Evolutionary conservation across 2,113 vertebrate species (phyloP).

Genomic region (Podarcis raffonei): DNA sequence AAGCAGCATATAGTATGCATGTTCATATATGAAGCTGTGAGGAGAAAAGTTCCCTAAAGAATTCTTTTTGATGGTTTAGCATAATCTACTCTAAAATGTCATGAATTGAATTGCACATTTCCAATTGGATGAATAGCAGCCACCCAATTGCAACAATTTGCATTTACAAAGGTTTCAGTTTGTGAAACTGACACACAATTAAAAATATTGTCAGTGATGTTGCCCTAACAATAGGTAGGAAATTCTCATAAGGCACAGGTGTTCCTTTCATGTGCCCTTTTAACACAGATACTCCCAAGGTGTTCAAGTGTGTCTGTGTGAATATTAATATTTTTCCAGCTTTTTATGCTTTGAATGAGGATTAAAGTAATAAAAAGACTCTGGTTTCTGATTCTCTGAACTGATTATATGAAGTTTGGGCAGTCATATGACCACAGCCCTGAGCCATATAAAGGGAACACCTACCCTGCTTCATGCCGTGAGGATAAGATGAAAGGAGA

Average conservation of each 20-base stretch:
- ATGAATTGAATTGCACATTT: neutral
- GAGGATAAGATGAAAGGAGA: slow-evolving; percentile 64
- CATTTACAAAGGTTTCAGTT: slow-evolving; percentile 19
- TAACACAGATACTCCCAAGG: slow-evolving; percentile 52
- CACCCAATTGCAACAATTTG: neutral
- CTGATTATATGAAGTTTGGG: slow-evolving; percentile 63
- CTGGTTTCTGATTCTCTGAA: slow-evolving; percentile 61
- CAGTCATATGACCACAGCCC: slow-evolving; percentile 53
- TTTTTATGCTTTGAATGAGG: slow-evolving; percentile 56
- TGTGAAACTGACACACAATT: slow-evolving; percentile 34
- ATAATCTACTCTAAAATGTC: neutral
- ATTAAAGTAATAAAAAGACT: slow-evolving; percentile 63
- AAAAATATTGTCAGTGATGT: slow-evolving; percentile 39
- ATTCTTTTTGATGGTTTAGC: neutral
- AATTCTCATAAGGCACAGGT: slow-evolving; percentile 54
- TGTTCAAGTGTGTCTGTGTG: slow-evolving; percentile 1
- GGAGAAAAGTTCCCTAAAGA: too few relatives aligned
- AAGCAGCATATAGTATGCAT: neutral
- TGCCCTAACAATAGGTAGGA: slow-evolving; percentile 57
- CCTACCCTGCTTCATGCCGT: slow-evolving; percentile 68
- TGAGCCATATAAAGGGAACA: slow-evolving; percentile 59
- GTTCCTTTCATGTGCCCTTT: slow-evolving; percentile 61
- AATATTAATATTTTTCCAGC: slow-evolving; percentile 55
- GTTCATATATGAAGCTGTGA: neutral
- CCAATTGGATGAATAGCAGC: neutral